Conservation (phyloP, 2,113 vertebrate species). For the Oenanthe oenanthe region DNA sequence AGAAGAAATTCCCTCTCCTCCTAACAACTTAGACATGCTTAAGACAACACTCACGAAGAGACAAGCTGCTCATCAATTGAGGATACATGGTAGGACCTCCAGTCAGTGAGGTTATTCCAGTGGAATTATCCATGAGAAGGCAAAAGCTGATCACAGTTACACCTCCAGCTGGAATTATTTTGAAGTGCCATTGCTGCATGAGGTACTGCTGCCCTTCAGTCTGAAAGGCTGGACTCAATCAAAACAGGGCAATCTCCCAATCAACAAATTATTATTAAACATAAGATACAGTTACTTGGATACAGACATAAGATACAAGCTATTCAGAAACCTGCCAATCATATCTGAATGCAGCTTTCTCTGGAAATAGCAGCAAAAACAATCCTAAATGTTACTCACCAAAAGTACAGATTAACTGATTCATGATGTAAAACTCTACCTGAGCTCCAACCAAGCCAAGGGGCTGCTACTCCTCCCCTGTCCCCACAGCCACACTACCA, state of each 20-base stretch:
- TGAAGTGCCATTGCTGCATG: neutral
- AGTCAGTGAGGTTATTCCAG: neutral
- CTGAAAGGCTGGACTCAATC: neutral
- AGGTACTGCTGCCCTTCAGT: neutral
- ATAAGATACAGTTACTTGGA: neutral
- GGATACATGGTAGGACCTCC: neutral
- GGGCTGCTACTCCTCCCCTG: accelerated
- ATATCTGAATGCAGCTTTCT: neutral
- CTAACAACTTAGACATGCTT: neutral
- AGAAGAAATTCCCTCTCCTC: neutral
- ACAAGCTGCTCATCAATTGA: neutral
- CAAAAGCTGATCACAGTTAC: neutral
- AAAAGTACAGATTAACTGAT: neutral
- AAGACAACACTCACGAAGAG: neutral
- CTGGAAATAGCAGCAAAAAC: neutral
- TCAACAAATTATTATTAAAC: neutral
- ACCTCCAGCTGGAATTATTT: neutral
- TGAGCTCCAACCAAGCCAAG: neutral
- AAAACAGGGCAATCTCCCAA: neutral
- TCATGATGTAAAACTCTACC: neutral
- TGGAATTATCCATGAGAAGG: neutral
- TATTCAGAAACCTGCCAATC: neutral
- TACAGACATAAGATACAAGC: neutral
- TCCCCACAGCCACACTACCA: accelerated
- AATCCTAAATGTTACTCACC: neutral